Evolutionary conservation across 2,888 invertebrate species (phyloP).

Genomic region (Mesochorus sp.): DNA sequence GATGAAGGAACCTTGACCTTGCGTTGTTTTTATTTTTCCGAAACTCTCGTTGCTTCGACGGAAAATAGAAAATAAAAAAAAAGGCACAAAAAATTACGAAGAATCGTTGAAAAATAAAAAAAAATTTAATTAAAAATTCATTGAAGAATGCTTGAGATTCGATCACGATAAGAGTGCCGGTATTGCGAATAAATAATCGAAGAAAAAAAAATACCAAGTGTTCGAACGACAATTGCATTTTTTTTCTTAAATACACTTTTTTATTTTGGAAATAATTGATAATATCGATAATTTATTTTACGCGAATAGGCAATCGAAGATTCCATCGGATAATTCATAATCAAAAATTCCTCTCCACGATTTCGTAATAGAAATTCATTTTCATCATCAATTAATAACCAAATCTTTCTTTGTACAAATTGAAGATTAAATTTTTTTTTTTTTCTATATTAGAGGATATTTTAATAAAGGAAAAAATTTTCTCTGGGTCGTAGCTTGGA

Average conservation of each 20-base stretch:
- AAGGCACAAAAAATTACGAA: background rate
- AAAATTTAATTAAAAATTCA: background rate
- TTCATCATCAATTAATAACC: too few species aligned
- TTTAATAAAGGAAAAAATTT: background rate
- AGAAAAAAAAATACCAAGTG: background rate
- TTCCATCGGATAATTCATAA: too few species aligned
- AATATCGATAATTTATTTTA: too few species aligned
- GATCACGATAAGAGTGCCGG: background rate
- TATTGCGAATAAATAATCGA: background rate
- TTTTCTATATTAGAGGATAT: background rate
- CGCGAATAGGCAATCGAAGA: too few species aligned
- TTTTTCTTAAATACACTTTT: background rate
- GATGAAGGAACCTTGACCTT: conserved; percentile 58
- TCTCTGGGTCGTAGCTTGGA: conserved; percentile 18
- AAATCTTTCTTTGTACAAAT: too few species aligned
- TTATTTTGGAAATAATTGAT: background rate
- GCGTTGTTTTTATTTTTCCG: conserved; percentile 24
- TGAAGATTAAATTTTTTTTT: background rate
- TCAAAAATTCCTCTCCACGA: too few species aligned
- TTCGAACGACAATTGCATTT: background rate
- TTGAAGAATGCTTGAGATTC: background rate
- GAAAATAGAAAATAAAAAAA: background rate
- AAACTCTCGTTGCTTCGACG: background rate
- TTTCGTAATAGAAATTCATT: too few species aligned
- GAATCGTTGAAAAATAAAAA: background rate